Evolutionary conservation across 2,797 vertebrate genomes (phyloP), one percentile per base, ranked within the genome.

Genomic region (Momotus momota): DNA sequence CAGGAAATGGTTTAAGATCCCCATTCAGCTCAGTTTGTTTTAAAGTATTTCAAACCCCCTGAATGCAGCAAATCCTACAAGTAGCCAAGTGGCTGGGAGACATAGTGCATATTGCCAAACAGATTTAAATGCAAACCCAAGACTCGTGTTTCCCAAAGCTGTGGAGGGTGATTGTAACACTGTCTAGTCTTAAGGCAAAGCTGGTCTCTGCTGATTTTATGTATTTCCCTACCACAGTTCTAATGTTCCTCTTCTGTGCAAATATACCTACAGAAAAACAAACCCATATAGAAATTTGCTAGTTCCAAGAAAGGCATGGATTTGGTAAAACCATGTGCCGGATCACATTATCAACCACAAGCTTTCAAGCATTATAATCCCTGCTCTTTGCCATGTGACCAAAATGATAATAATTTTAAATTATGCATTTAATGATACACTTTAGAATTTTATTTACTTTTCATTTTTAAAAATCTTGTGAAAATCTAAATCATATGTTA

Each of bases 61-160:
- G 86, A 94, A 94, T 90, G 77, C 83, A 84, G 64, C 66, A 81
- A 85, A 92, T 78, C 94, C 90, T 87, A 66, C 93, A 87, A 92
- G 78, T 82, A 88, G 91, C 71, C 88, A 84, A 95, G 66, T 55
- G 90, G 77, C 83, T 95, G 73, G 67, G 81, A 81, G 93, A 95
- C 89, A 78, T 3, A 69, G 81, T 74, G 72, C 48, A 84, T 81
- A 83, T 90, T 96, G 82, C 78, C 88, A 92, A 94, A 78, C 40
- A 89, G 80, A 96, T 97, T 97, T 93, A 94, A 90, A 94, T 96
- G 94, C 95, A 96, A 93, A 97, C 92, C 60, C 78, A 82, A 96
- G 85, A 80, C 65, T 95, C 46, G 51, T 77, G 57, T 75, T 97
- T 96, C 94, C 93, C 86, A 94, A 95, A 95, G 74, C 86, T 61